Evolutionary conservation across 2,797 vertebrate species (phyloP).

Genomic region (Scyliorhinus canicula): DNA sequence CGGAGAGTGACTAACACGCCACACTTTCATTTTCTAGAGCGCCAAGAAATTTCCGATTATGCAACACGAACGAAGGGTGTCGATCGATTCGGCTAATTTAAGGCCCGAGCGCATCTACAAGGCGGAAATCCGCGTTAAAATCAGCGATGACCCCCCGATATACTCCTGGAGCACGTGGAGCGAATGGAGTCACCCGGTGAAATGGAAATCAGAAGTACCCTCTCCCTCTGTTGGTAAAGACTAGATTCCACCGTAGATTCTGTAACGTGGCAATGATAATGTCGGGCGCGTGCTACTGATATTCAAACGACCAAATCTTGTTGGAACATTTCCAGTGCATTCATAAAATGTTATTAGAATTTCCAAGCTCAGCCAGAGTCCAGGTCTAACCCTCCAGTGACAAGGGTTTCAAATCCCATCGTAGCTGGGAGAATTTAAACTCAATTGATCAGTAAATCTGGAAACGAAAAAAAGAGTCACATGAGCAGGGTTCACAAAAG

Average conservation of each 20-base stretch:
- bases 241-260: background rate
- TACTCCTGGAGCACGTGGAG: background rate
- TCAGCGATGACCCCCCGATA: fast-evolving
- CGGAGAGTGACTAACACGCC: background rate
- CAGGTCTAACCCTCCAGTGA: too few species aligned
- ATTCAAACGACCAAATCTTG: background rate
- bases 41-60: background rate
- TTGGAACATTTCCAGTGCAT: background rate
- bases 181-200: background rate
- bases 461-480: too few species aligned
- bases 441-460: too few species aligned
- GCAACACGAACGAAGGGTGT: background rate
- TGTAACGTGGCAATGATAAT: background rate
- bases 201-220: background rate
- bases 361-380: too few species aligned
- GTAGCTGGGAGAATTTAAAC: too few species aligned
- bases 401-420: too few species aligned
- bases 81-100: background rate
- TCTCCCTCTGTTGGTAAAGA: background rate
- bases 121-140: background rate
- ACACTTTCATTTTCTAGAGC: background rate
- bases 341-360: background rate
- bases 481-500: too few species aligned
- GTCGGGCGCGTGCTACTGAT: background rate
- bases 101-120: background rate